phyloP scores from a whole-genome alignment of 35 echinoderm and acorn worm genomes.

The Acanthaster planci region DNA sequence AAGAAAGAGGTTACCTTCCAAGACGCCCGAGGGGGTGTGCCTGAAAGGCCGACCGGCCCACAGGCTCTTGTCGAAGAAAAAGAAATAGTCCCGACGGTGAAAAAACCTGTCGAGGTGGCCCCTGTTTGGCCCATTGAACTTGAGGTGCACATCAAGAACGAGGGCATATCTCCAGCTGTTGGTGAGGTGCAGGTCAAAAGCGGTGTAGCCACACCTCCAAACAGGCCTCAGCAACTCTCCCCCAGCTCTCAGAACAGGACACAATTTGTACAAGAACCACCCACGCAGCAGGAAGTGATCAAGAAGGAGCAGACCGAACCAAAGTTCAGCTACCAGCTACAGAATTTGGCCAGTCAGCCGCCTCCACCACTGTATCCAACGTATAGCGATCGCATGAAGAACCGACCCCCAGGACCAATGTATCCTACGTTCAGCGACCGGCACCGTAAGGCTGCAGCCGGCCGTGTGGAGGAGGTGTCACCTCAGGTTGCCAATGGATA shows the following conservation, averaged over 20 bases:
- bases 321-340: neutral
- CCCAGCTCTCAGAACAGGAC: neutral
- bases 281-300: conserved; percentile 16
- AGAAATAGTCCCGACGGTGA: neutral
- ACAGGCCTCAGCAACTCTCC: neutral
- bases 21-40: conserved; percentile 79
- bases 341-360: conserved; percentile 16
- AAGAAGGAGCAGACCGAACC: conserved; percentile 23
- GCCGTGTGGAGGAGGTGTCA: conserved; percentile 44
- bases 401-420: conserved; percentile 44
- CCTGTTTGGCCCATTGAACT: conserved; percentile 9
- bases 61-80: conserved; percentile 32
- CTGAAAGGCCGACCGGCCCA: conserved; percentile 73
- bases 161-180: conserved; percentile 6
- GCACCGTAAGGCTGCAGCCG: conserved; percentile 62
- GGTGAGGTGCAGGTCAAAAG: neutral
- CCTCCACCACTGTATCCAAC: conserved; percentile 55
- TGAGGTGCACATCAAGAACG: conserved; percentile 18
- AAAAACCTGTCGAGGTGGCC: neutral
- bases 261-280: neutral
- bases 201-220: neutral
- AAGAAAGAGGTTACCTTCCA: conserved; percentile 33
- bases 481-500: conserved; percentile 67
- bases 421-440: conserved; percentile 98
- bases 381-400: conserved; percentile 54